phyloP scores from a whole-genome alignment of 2,797 vertebrate genomes.

The Neoniphon sammara region DNA sequence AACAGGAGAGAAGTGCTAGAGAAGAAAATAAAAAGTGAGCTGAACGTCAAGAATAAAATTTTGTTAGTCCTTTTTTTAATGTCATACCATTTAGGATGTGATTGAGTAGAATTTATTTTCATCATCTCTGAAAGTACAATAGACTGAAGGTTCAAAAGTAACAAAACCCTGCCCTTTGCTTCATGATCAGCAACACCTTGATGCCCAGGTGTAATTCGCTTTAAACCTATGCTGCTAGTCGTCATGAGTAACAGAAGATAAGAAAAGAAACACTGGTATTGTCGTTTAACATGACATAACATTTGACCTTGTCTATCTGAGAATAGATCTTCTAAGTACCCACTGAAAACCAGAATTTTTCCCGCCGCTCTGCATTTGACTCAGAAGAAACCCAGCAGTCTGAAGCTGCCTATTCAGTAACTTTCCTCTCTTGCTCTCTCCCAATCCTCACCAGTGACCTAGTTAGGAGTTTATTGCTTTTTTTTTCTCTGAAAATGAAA shows the following conservation, averaged over 20 bases:
- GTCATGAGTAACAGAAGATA: background rate
- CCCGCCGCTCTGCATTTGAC: slow-evolving; percentile 4
- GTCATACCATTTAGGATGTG: background rate
- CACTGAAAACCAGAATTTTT: background rate
- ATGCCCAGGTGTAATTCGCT: background rate
- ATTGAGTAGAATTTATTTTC: background rate
- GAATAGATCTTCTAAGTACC: background rate
- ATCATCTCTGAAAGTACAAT: background rate
- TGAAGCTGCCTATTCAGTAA: slow-evolving; percentile 20
- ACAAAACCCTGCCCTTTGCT: background rate
- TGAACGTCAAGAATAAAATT: background rate
- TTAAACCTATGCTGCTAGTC: background rate
- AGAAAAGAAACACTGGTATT: background rate
- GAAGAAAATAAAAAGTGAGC: background rate
- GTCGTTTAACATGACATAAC: background rate
- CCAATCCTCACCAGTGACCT: slow-evolving; percentile 39
- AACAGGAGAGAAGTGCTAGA: background rate
- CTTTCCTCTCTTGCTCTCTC: slow-evolving; percentile 29
- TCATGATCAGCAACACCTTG: background rate
- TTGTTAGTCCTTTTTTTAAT: background rate
- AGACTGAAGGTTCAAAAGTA: background rate
- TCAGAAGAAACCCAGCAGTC: slow-evolving; percentile 23
- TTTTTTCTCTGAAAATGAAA: slow-evolving; percentile 39
- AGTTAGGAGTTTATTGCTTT: slow-evolving; percentile 54
- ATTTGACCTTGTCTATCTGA: slow-evolving; percentile 1